phyloP scores from a whole-genome alignment of 2,888 invertebrate genomes.

The Pelosia muscerda region DNA sequence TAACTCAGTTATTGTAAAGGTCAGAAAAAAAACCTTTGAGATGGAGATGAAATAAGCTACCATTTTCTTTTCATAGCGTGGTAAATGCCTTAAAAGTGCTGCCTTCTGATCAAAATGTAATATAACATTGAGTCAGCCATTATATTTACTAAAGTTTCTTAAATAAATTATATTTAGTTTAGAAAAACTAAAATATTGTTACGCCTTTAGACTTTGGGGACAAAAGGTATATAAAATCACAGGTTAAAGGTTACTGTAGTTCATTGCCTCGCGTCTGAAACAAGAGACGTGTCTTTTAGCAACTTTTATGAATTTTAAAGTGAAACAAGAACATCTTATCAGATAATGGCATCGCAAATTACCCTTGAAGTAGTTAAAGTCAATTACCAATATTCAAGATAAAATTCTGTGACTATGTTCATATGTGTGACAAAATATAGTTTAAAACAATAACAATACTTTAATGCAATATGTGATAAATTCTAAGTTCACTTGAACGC shows the following conservation, averaged over 20 bases:
- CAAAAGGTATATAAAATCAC: neutral
- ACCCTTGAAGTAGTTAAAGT: neutral
- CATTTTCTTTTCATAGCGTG: neutral
- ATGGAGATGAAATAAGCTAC: neutral
- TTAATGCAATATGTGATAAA: neutral
- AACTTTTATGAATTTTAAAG: neutral
- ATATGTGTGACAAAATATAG: neutral
- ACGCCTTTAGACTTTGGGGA: neutral
- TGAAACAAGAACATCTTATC: neutral
- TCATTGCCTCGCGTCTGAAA: neutral
- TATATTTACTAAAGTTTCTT: neutral
- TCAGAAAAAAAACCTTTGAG: no score
- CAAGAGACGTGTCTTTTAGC: neutral
- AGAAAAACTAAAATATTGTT: neutral
- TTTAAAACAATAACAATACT: neutral
- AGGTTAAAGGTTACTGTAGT: neutral
- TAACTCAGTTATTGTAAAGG: neutral
- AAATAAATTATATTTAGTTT: no score
- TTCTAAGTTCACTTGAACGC: constrained; percentile 10
- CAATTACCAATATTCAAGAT: neutral
- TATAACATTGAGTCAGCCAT: neutral
- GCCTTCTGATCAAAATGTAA: neutral
- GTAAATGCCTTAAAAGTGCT: neutral
- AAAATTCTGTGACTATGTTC: no score
- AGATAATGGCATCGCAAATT: neutral